phyloP scores from a whole-genome alignment of 2,113 vertebrate genomes.

The Bettongia penicillata region DNA sequence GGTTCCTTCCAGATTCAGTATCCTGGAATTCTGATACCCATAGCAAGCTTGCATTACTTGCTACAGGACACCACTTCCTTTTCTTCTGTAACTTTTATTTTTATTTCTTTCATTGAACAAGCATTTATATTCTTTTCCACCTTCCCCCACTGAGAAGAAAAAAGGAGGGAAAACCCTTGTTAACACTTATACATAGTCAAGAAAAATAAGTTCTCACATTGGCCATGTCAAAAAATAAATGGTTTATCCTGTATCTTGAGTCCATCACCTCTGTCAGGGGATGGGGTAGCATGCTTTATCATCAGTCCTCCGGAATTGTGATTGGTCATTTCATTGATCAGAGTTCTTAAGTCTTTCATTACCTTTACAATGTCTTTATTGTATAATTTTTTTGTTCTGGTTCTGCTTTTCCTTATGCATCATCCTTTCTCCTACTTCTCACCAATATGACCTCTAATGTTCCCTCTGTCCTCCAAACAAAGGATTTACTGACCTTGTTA shows the following conservation, averaged over 20 bases:
- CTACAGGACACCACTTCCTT: neutral
- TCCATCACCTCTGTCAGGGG: neutral
- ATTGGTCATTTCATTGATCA: neutral
- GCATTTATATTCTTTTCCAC: neutral
- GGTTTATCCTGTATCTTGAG: neutral
- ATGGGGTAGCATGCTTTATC: neutral
- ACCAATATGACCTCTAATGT: neutral
- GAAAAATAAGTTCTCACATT: neutral
- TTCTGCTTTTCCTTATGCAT: neutral
- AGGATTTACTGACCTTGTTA: neutral
- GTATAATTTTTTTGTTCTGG: neutral
- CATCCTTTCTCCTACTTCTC: neutral
- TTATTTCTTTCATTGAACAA: neutral
- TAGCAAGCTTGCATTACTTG: neutral
- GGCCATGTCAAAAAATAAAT: neutral
- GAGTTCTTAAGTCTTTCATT: neutral
- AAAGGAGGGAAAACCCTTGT: neutral
- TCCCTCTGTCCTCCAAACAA: conserved; percentile 4
- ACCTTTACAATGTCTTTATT: neutral
- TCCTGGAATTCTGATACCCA: neutral
- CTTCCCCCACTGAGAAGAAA: neutral
- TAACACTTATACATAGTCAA: neutral
- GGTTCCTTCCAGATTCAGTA: neutral
- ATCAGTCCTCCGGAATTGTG: neutral
- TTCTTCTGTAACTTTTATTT: neutral